Base-by-base conservation (phyloP, 2,797 vertebrate species). In the Girardinus metallicus region DNA sequence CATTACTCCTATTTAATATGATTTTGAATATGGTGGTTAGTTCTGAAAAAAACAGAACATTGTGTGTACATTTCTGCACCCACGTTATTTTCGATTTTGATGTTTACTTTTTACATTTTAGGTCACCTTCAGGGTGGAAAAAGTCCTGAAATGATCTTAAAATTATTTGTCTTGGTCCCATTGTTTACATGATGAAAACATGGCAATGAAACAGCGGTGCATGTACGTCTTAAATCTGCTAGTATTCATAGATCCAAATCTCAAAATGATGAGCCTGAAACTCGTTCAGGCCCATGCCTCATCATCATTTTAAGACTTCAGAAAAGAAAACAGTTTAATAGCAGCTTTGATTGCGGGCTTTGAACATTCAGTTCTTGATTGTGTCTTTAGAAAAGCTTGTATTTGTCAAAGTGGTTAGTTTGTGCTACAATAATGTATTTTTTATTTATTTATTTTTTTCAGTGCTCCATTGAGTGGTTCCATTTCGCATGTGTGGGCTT, bases 381-480 rank as follows among this genome's bases (percentile, higher is more conserved):
- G 11, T 31, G 3, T 49, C 21, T 62, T 80, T 81, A 57, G 21
- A 66, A 77, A 57, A 49, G 15, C n/a, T 13, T 23, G 11, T 0
- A 77, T 90, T 80, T 74, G 36, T 75, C 34, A 68, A 7, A 85
- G 26, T 83, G 46, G 43, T 29, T 3, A 41, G 49, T 78, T 74
- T 80, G 39, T 29, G 77, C 51, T 16, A 39, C 77, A 10, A 68
- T 62, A 73, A 34, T 23, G 23, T 36, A 23, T 13, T 5, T 86
- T 34, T 23, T 81, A 76, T 74, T 84, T 85, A 12, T 80, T 78
- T 83, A n/a, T 86, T 18, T 83, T 78, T 77, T 74, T 21, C 93
- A 99, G 98, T 99, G 98, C 93, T 99, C 98, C 90, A 99, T 99
- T 49, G 98, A 99, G 91, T 99, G 98, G 98, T 99, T 99, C 95